phyloP scores from a whole-genome alignment of 2,797 vertebrate species.

The Myotis findleyi region DNA sequence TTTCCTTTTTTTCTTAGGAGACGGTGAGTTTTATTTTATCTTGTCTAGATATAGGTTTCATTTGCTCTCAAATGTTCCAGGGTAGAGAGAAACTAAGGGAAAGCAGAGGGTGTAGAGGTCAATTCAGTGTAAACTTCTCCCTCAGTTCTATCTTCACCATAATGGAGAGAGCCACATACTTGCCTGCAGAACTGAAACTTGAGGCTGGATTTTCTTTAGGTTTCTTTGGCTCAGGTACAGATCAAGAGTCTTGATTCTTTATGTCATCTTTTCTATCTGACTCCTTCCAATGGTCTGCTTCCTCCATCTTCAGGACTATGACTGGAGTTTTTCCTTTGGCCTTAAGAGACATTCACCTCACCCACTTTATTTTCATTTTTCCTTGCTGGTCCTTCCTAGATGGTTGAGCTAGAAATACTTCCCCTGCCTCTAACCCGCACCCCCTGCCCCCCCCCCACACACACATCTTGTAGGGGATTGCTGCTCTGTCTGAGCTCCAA shows the following conservation, averaged over 20 bases:
- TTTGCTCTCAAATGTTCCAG: slow-evolving; percentile 83
- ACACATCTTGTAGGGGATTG: slow-evolving; percentile 82
- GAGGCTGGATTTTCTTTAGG: slow-evolving; percentile 91
- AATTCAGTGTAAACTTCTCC: slow-evolving; percentile 88
- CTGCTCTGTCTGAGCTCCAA: slow-evolving; percentile 85
- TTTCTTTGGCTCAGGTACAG: slow-evolving; percentile 96
- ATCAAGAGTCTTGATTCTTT: slow-evolving; percentile 92
- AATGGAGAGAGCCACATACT: slow-evolving; percentile 94
- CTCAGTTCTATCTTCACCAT: slow-evolving; percentile 92
- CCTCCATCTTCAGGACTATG: slow-evolving; percentile 90
- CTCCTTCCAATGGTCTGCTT: slow-evolving; percentile 93
- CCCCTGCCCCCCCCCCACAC: no score
- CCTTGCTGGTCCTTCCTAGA: slow-evolving; percentile 76
- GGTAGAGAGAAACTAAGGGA: slow-evolving; percentile 80
- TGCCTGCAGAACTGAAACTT: slow-evolving; percentile 96
- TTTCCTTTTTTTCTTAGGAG: slow-evolving; percentile 53
- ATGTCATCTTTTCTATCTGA: slow-evolving; percentile 93
- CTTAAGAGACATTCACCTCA: slow-evolving; percentile 86
- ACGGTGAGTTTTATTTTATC: slow-evolving; percentile 85
- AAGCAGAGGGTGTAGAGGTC: slow-evolving; percentile 67
- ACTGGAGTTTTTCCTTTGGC: slow-evolving; percentile 89
- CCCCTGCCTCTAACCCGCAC: neutral
- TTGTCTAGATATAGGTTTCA: slow-evolving; percentile 84
- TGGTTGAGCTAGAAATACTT: slow-evolving; percentile 31
- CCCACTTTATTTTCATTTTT: slow-evolving; percentile 93